Conservation (phyloP, 1,140 invertebrate genomes). For the Drosophila carrolli region DNA sequence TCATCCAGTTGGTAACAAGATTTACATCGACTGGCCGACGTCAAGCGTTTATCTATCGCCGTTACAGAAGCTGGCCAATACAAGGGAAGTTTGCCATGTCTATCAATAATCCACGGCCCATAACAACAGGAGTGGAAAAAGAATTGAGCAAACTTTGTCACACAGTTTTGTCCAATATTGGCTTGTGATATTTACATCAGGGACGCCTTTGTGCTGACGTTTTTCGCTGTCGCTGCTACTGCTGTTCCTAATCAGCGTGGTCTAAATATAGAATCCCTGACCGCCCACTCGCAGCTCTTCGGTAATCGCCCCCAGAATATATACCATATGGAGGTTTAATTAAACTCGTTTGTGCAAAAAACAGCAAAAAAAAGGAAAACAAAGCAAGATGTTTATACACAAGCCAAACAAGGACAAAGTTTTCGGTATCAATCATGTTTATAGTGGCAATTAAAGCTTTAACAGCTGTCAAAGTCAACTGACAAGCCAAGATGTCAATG, state of each 20-base stretch:
- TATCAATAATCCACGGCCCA: slow-evolving; percentile 44
- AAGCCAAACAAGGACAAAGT: slow-evolving; percentile 14
- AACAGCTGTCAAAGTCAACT: slow-evolving; percentile 39
- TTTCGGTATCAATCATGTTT: slow-evolving; percentile 56
- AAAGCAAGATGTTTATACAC: slow-evolving; percentile 29
- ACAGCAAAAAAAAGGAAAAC: slow-evolving; percentile 14
- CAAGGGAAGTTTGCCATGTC: slow-evolving; percentile 31
- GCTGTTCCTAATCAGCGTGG: slow-evolving; percentile 42
- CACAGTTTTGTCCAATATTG: slow-evolving; percentile 28
- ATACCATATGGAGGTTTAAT: slow-evolving; percentile 57
- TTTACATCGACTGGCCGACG: slow-evolving; percentile 4
- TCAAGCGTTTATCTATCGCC: slow-evolving; percentile 51
- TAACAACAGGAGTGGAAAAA: slow-evolving; percentile 23
- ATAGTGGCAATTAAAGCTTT: slow-evolving; percentile 47
- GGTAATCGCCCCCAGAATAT: slow-evolving; percentile 30
- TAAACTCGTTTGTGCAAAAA: slow-evolving; percentile 38
- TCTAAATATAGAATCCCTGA: slow-evolving; percentile 51
- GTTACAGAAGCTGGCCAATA: slow-evolving; percentile 13
- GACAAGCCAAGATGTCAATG: slow-evolving; percentile 48
- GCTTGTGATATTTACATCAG: slow-evolving; percentile 56
- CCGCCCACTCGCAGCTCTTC: slow-evolving; percentile 42
- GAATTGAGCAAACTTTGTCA: slow-evolving; percentile 25
- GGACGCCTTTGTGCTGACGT: slow-evolving; percentile 35
- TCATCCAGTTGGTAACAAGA: slow-evolving; percentile 17
- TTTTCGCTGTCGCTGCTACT: slow-evolving; percentile 14